phyloP scores from a whole-genome alignment of 2,888 invertebrate species.

The Sthenelais limicola region DNA sequence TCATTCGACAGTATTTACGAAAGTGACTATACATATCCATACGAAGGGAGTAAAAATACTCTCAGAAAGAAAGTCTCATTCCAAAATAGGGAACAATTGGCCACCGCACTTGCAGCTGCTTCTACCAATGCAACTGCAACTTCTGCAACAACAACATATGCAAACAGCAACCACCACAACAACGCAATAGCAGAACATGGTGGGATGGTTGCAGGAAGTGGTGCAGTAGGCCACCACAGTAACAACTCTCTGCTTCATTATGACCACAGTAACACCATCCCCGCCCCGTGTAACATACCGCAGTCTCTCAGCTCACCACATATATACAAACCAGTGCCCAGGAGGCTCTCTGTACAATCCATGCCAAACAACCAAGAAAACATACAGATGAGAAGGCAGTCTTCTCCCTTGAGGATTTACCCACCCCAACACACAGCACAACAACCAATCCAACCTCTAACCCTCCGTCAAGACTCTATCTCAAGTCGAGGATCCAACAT shows the following conservation, averaged over 20 bases:
- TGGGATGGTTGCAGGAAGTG: too few relatives aligned
- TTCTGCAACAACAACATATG: too few relatives aligned
- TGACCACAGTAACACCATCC: not conserved
- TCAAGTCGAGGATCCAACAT: not conserved
- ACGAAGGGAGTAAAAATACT: not conserved
- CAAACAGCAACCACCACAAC: too few relatives aligned
- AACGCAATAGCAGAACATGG: too few relatives aligned
- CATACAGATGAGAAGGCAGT: not conserved
- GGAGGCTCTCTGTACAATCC: slow-evolving; percentile 2
- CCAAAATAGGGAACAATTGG: not conserved
- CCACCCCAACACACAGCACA: not conserved
- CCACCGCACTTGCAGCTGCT: too few relatives aligned
- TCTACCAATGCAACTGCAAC: too few relatives aligned
- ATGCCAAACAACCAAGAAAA: too few relatives aligned
- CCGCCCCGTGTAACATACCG: slow-evolving; percentile 21
- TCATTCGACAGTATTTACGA: slow-evolving; percentile 31
- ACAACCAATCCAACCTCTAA: too few relatives aligned
- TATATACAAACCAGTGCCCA: not conserved
- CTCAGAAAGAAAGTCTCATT: slow-evolving; percentile 15
- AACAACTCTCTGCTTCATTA: not conserved
- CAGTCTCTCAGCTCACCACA: slow-evolving; percentile 11
- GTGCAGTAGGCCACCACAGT: too few relatives aligned
- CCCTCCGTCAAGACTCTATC: not conserved
- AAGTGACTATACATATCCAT: slow-evolving; percentile 15
- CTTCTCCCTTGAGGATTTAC: not conserved